Evolutionary conservation across 2,113 vertebrate genomes (phyloP).

Genomic region (Chunga burmeisteri): DNA sequence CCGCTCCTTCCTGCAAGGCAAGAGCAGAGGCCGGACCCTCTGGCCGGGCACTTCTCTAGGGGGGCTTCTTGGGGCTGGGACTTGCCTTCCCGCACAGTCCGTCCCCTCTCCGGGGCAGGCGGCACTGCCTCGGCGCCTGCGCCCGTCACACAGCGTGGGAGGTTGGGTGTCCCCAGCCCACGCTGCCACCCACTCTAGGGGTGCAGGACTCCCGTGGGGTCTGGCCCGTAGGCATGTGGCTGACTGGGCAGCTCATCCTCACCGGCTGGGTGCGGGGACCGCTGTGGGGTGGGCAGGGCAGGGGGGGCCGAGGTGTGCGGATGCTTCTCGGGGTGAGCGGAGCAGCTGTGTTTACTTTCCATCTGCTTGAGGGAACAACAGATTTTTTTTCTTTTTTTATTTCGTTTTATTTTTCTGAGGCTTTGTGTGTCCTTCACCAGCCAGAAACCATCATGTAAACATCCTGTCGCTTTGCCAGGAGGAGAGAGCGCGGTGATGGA

Average conservation of each 20-base stretch:
- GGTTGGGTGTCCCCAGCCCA: neutral
- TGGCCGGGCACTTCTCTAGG: neutral
- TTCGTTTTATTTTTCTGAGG: neutral
- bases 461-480: neutral
- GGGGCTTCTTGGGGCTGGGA: neutral
- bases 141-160: fast-evolving
- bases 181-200: fast-evolving
- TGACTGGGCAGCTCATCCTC: neutral
- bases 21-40: fast-evolving
- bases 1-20: neutral
- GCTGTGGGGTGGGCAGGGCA: fast-evolving
- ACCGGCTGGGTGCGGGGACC: fast-evolving
- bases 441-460: constrained; percentile 33
- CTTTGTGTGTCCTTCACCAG: constrained; percentile 4
- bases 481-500: neutral
- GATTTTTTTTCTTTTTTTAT: neutral
- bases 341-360: constrained; percentile 63
- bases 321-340: fast-evolving
- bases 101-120: neutral
- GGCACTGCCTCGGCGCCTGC: neutral
- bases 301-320: fast-evolving
- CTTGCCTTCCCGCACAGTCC: fast-evolving
- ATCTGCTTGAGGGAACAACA: constrained; percentile 12
- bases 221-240: fast-evolving
- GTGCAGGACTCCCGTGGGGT: neutral